Base-by-base conservation (phyloP, 2,797 vertebrate species). In the Sebastes trivittatus region DNA sequence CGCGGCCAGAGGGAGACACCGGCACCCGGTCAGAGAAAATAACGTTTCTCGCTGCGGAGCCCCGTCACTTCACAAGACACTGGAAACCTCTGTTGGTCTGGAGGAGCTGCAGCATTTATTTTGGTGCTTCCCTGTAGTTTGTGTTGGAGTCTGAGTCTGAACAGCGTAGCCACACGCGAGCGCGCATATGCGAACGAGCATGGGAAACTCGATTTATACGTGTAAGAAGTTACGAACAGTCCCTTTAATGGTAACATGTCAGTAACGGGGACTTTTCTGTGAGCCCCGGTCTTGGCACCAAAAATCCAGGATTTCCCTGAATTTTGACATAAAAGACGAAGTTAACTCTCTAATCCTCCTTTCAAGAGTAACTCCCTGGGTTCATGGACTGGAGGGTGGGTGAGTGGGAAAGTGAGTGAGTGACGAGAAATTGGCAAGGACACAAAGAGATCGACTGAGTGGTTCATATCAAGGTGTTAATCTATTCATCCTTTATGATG, bases 401-500 rank as follows among this genome's bases (percentile, higher is more conserved):
- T 8, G 22, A 30, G n/a, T 58, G 32, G 34, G 46, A 11, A 10
- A 74, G n/a, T 34, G 36, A 60, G 11, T 38, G 29, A 64, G 11
- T 46, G 30, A 71, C 23, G 23, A 70, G 49, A 73, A 79, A 29
- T 11, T 22, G 61, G 32, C n/a, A 72, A 75, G 20, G 11, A 72
- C 25, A 54, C 10, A 71, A 23, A 42, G 22, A 22, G 52, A 71
- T 7, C 7, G 18, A 66, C 58, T 54, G 65, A 67, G 38, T 65
- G 1, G 23, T 68, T 84, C 11, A 32, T 42, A 68, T 59, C 14
- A 13, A 80, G 55, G 22, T 54, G 49, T 77, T 60, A 49, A 75
- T 82, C 30, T 55, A 66, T 78, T 66, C 22, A 62, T 72, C 67
- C 54, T 60, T 20, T 7, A n/a, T 70, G 52, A 78, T 46, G 59